Percentiles rank a stretch among this genome's conserved stretches.
phyloP scores from a whole-genome alignment of 2,797 vertebrate species.

The Danio albolineatus region DNA sequence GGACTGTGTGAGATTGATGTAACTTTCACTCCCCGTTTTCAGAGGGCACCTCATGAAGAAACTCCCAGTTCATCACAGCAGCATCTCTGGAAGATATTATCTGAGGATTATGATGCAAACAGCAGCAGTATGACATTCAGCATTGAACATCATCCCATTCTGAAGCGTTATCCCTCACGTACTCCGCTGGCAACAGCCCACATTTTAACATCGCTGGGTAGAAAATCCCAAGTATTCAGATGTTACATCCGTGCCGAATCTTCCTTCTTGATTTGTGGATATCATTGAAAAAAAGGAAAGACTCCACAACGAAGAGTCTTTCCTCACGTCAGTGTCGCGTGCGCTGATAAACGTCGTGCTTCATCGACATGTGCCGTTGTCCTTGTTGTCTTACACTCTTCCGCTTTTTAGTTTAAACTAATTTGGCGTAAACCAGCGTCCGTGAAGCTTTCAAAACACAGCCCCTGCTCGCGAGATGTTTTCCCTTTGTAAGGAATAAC shows the following conservation, averaged over 20 bases:
- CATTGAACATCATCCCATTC: constrained; percentile 7
- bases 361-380: background rate
- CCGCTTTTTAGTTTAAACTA: constrained; percentile 2
- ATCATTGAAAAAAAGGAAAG: background rate
- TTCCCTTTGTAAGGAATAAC: constrained; percentile 33
- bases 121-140: background rate
- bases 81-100: constrained; percentile 1
- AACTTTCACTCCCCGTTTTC: constrained; percentile 44
- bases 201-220: background rate
- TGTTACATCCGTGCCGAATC: constrained; percentile 8
- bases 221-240: background rate
- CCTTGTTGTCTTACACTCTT: background rate
- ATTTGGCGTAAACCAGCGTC: constrained; percentile 3
- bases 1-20: constrained; percentile 8
- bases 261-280: background rate
- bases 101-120: background rate
- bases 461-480: constrained; percentile 16
- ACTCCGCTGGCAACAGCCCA: background rate
- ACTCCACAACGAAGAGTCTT: background rate
- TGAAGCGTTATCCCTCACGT: background rate
- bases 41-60: constrained; percentile 31
- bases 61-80: constrained; percentile 26
- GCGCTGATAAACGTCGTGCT: background rate
- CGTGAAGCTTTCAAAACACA: constrained; percentile 26
- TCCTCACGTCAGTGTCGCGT: background rate